Evolutionary conservation across 2,797 vertebrate species (phyloP).

Genomic region (Hemitrygon akajei): DNA sequence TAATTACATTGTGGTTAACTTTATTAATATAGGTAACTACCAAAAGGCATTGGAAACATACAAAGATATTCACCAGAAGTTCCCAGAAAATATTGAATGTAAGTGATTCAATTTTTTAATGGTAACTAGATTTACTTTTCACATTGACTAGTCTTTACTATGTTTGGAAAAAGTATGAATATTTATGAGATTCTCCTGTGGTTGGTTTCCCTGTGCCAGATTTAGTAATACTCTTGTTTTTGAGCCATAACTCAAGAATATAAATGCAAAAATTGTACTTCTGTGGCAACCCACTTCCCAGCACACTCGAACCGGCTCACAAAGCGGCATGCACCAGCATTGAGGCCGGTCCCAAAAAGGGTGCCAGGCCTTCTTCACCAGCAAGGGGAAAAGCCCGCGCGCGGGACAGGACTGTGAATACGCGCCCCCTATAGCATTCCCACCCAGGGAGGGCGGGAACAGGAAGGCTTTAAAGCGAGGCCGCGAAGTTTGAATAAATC

Average conservation of each 20-base stretch:
- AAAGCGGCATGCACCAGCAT: too few species aligned
- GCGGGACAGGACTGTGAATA: too few species aligned
- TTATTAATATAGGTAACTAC: slow-evolving; percentile 78
- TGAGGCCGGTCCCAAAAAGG: too few species aligned
- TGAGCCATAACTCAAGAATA: background rate
- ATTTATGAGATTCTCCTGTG: background rate
- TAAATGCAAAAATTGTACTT: background rate
- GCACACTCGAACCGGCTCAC: too few species aligned
- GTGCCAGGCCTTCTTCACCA: too few species aligned
- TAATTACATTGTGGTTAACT: slow-evolving; percentile 38
- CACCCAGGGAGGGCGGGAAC: too few species aligned
- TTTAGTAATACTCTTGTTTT: background rate
- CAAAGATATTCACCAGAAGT: slow-evolving; percentile 84
- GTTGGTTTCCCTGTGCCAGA: background rate
- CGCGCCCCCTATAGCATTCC: too few species aligned
- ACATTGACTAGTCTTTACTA: background rate
- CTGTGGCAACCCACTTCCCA: too few species aligned
- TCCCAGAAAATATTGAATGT: slow-evolving; percentile 95
- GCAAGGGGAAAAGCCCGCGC: too few species aligned
- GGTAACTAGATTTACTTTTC: background rate
- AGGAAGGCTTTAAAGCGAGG: too few species aligned
- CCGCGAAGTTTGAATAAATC: too few species aligned
- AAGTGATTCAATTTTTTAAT: slow-evolving; percentile 46
- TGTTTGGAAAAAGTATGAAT: background rate
- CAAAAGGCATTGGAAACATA: slow-evolving; percentile 91